Evolutionary conservation across 1,140 invertebrate species (phyloP).

Genomic region (Pantala flavescens): DNA sequence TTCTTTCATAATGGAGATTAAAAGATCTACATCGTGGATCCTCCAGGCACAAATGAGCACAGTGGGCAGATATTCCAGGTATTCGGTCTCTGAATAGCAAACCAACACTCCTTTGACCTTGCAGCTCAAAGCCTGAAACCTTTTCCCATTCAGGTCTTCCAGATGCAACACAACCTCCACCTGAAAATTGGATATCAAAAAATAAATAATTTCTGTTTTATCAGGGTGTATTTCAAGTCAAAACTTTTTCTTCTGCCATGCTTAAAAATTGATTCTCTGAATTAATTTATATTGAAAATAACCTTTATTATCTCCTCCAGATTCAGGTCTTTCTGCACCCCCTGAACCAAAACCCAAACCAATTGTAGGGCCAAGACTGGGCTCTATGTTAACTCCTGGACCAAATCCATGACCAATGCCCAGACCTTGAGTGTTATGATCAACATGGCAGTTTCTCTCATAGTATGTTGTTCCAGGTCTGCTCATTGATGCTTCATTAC

Average conservation of each 20-base stretch:
- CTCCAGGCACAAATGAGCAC: conserved; percentile 31
- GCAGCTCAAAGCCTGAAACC: conserved; percentile 35
- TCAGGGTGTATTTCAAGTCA: background rate
- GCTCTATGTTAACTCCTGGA: conserved; percentile 12
- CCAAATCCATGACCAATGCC: conserved; percentile 21
- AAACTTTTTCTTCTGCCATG: background rate
- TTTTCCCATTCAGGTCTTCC: conserved; percentile 36
- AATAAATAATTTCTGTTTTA: conserved; percentile 10
- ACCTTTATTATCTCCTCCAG: background rate
- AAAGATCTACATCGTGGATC: conserved; percentile 34
- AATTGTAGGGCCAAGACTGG: background rate
- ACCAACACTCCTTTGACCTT: conserved; percentile 26
- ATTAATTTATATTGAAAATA: background rate
- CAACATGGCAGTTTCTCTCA: conserved; percentile 32
- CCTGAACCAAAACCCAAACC: background rate
- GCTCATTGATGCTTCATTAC: conserved; percentile 30
- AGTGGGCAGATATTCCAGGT: conserved; percentile 34
- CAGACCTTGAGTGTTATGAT: background rate
- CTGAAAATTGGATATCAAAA: conserved; percentile 25
- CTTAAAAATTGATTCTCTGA: background rate
- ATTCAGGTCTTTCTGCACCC: background rate
- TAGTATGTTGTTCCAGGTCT: conserved; percentile 36
- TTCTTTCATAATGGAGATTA: conserved; percentile 36
- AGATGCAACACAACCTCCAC: conserved; percentile 13
- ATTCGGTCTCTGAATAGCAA: conserved; percentile 29